Base-by-base conservation (phyloP, 2,797 vertebrate genomes). In the Paratrypauchen microcephalus region DNA sequence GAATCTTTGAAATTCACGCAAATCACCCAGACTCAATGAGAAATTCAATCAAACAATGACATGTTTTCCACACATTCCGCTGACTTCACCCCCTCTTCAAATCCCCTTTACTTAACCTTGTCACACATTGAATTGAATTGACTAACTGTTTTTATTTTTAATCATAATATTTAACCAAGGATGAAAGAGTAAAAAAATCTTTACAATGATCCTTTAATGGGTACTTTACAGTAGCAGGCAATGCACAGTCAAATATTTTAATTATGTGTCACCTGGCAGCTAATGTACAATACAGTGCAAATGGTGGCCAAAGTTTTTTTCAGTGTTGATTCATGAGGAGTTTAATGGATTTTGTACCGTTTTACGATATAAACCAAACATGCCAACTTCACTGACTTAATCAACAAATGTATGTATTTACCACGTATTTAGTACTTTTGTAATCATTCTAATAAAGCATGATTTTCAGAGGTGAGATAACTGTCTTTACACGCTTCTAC, bases 1-100 rank as follows among this genome's bases (percentile, higher is more conserved):
- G 74, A 73, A 54, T 83, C 64, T 41, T 52, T 60, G 80, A 24
- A 67, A 62, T 72, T 83, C 70, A 70, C 4, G 45, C 73, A 73
- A 77, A 74, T 84, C 63, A 68, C 4, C 48, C 23, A 7, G 5
- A 68, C 71, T 69, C 26, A 73, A 75, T 18, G 18, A 2, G 2
- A 4, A 30, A 69, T 62, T 81, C 32, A 23, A 0, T 56, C 58
- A 74, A 68, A 78, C 72, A 80, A 79, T 80, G 21, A 9, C 36
- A 36, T 73, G 71, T 82, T 65, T 72, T 69, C 60, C 58, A 47
- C 57, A 32, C 32, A 58, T 24, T 26, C 19, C 19, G 2, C 60
- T 19, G 63, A 21, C 47, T 24, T 5, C 7, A 16, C 12, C 23
- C 23, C 21, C 11, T 76, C 24, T 66, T 73, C 4, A 65, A 73